Conservation (phyloP, 2,888 invertebrate genomes). For the Anarsia innoxiella region DNA sequence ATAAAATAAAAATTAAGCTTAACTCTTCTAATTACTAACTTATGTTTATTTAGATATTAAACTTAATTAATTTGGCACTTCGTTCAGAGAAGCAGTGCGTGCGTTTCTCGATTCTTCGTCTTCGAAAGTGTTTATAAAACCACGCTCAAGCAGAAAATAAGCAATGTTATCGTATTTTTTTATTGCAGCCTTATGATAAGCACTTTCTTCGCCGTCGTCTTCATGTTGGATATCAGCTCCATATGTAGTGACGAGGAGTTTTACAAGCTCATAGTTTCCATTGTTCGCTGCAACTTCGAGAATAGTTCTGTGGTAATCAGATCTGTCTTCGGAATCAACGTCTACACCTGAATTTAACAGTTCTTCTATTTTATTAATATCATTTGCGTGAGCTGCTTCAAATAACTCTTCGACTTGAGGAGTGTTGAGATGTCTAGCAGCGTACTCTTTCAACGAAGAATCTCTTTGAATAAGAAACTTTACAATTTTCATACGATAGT, state of each 20-base stretch:
- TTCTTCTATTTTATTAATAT: background rate
- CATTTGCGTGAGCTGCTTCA: background rate
- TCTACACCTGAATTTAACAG: background rate
- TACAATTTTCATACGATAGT: slow-evolving; percentile 5
- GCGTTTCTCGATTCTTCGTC: background rate
- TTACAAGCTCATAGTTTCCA: background rate
- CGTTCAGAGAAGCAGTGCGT: too few species aligned
- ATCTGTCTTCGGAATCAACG: background rate
- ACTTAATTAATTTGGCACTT: too few species aligned
- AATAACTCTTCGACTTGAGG: slow-evolving; percentile 8
- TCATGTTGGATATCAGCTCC: background rate
- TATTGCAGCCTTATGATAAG: slow-evolving; percentile 7
- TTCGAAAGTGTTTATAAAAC: background rate
- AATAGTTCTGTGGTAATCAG: background rate
- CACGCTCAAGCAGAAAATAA: slow-evolving; percentile 7
- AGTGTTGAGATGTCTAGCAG: slow-evolving; percentile 8
- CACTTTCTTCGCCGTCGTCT: background rate
- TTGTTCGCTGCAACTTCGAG: background rate
- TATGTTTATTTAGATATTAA: too few species aligned
- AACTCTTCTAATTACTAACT: too few species aligned
- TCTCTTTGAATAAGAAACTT: slow-evolving; percentile 12
- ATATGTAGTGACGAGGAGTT: background rate
- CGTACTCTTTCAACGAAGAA: slow-evolving; percentile 12
- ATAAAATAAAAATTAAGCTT: too few species aligned
- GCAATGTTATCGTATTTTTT: slow-evolving; percentile 11